A percentile compares a stretch with the other conserved stretches of the same genome.
Evolutionary conservation across 2,888 invertebrate species (phyloP).

Genomic region (Andrena chrysosceles): DNA sequence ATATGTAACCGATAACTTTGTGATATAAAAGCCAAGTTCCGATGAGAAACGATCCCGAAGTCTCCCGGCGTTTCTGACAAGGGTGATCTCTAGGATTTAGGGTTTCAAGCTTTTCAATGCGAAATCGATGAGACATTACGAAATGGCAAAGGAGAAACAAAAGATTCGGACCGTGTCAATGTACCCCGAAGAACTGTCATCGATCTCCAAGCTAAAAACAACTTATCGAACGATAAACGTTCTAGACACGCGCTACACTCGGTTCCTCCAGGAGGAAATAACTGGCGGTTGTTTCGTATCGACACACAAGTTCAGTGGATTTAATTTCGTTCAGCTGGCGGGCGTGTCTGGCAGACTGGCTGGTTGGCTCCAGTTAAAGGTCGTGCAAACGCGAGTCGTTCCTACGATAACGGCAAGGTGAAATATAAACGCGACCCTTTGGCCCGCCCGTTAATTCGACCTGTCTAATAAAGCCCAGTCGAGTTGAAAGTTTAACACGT

Average conservation of each 20-base stretch:
- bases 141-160: too few species aligned
- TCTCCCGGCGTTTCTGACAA: not conserved
- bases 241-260: conserved; percentile 5
- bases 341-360: conserved; percentile 27
- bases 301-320: conserved; percentile 39
- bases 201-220: not conserved
- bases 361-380: conserved; percentile 21
- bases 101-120: not conserved
- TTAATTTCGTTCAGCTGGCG: conserved; percentile 57
- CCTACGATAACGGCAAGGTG: conserved; percentile 34
- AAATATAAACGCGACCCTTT: conserved; percentile 37
- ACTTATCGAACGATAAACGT: conserved; percentile 3
- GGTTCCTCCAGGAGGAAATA: conserved; percentile 34
- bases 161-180: too few species aligned
- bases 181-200: too few species aligned
- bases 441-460: conserved; percentile 32
- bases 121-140: not conserved
- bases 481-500: conserved; percentile 21
- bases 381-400: conserved; percentile 22
- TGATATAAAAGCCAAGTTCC: conserved; percentile 1
- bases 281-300: conserved; percentile 54
- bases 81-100: not conserved
- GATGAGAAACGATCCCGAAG: not conserved
- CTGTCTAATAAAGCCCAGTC: conserved; percentile 32
- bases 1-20: conserved; percentile 6